phyloP scores from a whole-genome alignment of 2,888 invertebrate genomes.

The Rutpela maculata region DNA sequence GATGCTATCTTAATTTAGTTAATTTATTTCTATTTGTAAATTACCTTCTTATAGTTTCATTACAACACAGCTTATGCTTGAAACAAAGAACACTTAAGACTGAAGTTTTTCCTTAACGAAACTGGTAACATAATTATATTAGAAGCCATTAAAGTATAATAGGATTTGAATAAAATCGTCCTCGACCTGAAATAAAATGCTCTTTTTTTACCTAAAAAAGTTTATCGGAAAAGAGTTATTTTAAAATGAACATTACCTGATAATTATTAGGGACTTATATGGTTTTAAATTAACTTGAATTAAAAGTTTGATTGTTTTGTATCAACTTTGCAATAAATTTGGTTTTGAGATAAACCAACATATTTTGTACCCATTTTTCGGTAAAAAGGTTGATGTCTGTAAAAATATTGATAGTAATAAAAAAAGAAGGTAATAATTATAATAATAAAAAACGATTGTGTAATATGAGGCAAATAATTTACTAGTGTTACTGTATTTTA shows the following conservation, averaged over 20 bases:
- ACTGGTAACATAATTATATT: conserved; percentile 51
- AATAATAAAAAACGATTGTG: too few species aligned
- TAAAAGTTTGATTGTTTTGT: background rate
- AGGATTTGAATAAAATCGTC: conserved; percentile 48
- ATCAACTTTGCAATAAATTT: too few species aligned
- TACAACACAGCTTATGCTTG: conserved; percentile 19
- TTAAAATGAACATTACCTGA: background rate
- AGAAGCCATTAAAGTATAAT: conserved; percentile 56
- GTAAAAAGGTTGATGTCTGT: too few species aligned
- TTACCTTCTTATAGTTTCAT: conserved; percentile 30
- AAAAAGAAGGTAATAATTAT: too few species aligned
- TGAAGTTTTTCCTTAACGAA: conserved; percentile 43
- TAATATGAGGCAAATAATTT: too few species aligned
- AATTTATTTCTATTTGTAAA: conserved; percentile 36
- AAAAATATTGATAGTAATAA: too few species aligned
- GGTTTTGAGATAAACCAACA: too few species aligned
- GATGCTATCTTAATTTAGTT: conserved; percentile 37
- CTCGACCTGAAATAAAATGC: conserved; percentile 30
- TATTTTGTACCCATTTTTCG: too few species aligned
- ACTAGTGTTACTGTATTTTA: too few species aligned
- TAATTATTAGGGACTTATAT: background rate
- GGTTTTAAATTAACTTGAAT: background rate
- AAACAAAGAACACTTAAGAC: conserved; percentile 43
- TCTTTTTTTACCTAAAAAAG: conserved; percentile 4
- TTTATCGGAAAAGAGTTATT: background rate